Percentiles rank a stretch among this genome's conserved stretches.
Conservation (phyloP, 2,797 vertebrate species). For the Tangara arthus region DNA sequence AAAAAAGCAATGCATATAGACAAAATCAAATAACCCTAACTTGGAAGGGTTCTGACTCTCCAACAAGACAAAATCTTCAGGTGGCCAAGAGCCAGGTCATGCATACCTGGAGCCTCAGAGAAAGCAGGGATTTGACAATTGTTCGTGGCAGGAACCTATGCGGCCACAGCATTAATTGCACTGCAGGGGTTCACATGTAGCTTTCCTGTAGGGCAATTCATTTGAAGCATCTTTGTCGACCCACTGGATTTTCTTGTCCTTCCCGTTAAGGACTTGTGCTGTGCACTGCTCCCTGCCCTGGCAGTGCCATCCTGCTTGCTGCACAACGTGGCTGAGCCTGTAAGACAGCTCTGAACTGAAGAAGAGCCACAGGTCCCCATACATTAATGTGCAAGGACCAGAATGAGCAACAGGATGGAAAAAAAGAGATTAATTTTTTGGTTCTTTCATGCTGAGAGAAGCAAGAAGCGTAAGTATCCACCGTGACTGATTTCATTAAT, state of each 20-base stretch:
- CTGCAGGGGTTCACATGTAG: accelerated
- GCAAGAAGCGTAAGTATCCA: neutral
- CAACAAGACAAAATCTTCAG: neutral
- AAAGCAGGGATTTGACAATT: accelerated
- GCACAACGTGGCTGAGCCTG: neutral
- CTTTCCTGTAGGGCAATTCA: neutral
- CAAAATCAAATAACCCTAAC: neutral
- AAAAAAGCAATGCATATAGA: neutral
- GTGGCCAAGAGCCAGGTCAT: neutral
- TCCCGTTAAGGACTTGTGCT: neutral
- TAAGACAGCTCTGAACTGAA: neutral
- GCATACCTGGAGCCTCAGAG: neutral
- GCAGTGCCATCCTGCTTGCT: neutral
- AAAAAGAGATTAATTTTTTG: neutral
- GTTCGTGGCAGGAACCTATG: neutral
- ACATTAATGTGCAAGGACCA: neutral
- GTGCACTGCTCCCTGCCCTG: neutral
- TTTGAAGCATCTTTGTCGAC: neutral
- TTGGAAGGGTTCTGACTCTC: neutral
- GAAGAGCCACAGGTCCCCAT: neutral
- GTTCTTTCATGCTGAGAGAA: neutral
- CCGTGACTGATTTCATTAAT: neutral
- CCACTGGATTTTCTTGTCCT: neutral
- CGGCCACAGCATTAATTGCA: neutral
- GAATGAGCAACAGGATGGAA: neutral